Evolutionary conservation across 2,113 vertebrate species (phyloP).

Genomic region (Glaucidium brasilianum): DNA sequence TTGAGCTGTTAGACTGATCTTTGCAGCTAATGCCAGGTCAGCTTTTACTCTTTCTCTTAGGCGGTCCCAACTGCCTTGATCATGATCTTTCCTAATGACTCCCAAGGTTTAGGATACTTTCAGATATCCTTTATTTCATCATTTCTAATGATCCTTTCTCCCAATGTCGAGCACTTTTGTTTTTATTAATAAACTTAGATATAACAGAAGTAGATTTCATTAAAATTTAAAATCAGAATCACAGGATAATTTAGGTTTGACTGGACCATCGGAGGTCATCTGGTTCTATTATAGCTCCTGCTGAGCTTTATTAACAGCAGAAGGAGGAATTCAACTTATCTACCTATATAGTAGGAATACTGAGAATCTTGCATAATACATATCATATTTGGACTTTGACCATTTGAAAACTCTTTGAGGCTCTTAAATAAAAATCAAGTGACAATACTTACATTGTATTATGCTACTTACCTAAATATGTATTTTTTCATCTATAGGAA

Average conservation of each 20-base stretch:
- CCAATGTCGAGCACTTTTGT: neutral
- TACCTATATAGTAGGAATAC: neutral
- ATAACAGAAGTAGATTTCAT: neutral
- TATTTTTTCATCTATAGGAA: neutral
- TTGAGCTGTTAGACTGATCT: neutral
- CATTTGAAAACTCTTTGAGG: neutral
- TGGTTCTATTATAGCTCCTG: neutral
- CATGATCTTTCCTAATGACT: neutral
- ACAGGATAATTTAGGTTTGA: neutral
- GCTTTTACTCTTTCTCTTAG: neutral
- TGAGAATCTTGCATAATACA: neutral
- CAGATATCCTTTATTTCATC: neutral
- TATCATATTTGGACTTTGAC: neutral
- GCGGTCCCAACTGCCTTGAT: neutral
- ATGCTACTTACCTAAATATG: neutral
- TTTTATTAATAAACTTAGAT: neutral
- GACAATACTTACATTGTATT: neutral
- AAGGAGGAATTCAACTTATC: neutral
- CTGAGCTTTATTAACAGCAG: neutral
- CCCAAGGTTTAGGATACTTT: neutral
- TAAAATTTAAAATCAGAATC: neutral
- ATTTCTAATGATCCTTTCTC: neutral
- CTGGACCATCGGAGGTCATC: neutral
- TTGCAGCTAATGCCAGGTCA: neutral
- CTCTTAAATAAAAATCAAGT: neutral